Base-by-base conservation (phyloP, 2,797 vertebrate genomes). In the Menidia menidia region DNA sequence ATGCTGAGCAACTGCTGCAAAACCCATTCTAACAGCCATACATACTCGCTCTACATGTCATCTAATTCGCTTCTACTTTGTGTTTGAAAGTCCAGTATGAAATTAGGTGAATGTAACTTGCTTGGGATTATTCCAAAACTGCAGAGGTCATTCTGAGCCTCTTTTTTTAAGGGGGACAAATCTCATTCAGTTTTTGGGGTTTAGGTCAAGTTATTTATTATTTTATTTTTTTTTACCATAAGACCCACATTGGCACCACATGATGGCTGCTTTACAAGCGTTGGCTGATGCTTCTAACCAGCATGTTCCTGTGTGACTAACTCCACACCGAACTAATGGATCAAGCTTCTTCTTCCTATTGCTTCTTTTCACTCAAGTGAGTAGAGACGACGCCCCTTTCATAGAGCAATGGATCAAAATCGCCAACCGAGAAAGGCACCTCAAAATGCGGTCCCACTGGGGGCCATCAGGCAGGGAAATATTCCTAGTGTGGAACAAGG, bases 341-440 rank as follows among this genome's bases (percentile, higher is more conserved):
- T 77, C 52, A 18, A 86, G 77, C 80, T 67, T 86, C 80, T 67
- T 86, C 80, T 81, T 64, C 80, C 31, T 82, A 65, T 87, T 70
- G 74, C 78, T 75, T 81, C 64, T 82, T 65, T 82, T 77, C 58
- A 64, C 55, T 62, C 77, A 85, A 89, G 88, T 90, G 77, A 85
- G 57, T 86, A 80, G 66, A 86, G 75, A 74, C 68, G 74, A 64
- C 54, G 25, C 45, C 42, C 32, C n/a, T 58, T 64, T 57, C 48
- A 60, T 57, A 68, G 31, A 69, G 61, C 73, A 63, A 92, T 91
- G 92, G 90, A 92, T 79, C 83, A 80, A 33, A 77, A 63, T 58
- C 64, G 4, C 50, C 73, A 76, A 11, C 80, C 56, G 51, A 75
- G 65, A 68, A 64, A 32, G 44, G 50, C 32, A 45, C 76, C 71